Evolutionary conservation across 1,140 invertebrate genomes (phyloP).

Genomic region (Hyles euphorbiae): DNA sequence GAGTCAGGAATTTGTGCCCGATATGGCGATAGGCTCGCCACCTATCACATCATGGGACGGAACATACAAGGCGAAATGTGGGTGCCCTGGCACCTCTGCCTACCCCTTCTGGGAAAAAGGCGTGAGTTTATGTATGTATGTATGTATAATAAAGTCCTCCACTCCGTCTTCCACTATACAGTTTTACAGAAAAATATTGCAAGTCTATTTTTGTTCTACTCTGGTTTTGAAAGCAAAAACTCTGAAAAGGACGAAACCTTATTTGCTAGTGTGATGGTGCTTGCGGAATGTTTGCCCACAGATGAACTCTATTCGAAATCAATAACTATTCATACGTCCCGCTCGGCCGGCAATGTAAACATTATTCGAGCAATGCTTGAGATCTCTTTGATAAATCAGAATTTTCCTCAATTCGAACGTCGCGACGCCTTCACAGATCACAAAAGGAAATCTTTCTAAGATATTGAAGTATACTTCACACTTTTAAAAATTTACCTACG

Average conservation of each 20-base stretch:
- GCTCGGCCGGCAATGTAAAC: conserved; percentile 27
- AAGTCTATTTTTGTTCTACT: neutral
- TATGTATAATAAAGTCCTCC: neutral
- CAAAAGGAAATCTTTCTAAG: conserved; percentile 11
- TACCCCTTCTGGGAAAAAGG: too few species aligned
- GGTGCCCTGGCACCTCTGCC: too few species aligned
- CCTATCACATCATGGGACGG: too few species aligned
- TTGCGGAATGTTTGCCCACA: neutral
- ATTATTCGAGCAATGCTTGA: conserved; percentile 13
- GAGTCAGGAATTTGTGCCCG: too few species aligned
- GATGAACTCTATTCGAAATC: conserved; percentile 23
- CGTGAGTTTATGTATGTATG: too few species aligned
- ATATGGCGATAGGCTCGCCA: too few species aligned
- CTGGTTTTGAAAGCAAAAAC: neutral
- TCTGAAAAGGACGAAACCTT: neutral
- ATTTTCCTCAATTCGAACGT: conserved; percentile 27
- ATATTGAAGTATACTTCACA: neutral
- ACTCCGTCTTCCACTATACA: neutral
- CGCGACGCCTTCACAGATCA: conserved; percentile 19
- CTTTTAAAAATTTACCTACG: too few species aligned
- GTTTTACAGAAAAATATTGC: neutral
- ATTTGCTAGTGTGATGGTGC: neutral
- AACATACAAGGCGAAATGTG: too few species aligned
- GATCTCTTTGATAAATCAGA: conserved; percentile 35
- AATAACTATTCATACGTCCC: conserved; percentile 24